Evolutionary conservation across 2,113 vertebrate genomes (phyloP), one percentile per base, ranked within the genome.

Genomic region (Xiphias gladius): DNA sequence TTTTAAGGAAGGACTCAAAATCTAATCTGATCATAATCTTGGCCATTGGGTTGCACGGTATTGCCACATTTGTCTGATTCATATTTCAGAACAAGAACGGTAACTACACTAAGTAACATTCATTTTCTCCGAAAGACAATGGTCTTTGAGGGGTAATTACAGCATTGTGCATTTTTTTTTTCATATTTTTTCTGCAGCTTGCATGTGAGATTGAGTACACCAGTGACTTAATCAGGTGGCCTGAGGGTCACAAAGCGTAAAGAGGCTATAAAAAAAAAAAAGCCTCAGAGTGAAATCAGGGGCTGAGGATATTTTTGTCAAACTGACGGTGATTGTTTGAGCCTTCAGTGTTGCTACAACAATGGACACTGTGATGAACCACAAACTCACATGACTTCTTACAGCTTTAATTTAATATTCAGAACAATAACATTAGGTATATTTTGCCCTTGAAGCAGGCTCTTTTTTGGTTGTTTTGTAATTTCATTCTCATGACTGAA

Each of bases 241-340:
- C 4, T 16, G 24, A 0, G 11, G 11, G 19, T 52, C 13, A 8
- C 16, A 76, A 66, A 79, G 41, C 73, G 79, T 66, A 72, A 85
- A 46, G 11, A 1, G 46, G 7, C 22, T 16, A 20, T 57, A 69
- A 73, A 70, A 52, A 61, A 52, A n/a, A 14, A 35, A 35, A 35
- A 35, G n/a, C 35, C 64, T 66, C 61, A 54, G 17, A 68, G 19
- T 28, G 62, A 70, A 61, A 87, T 39, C 37, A 19, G 22, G 30
- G n/a, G 12, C 9, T 17, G 19, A 20, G 4, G 6, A 55, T 4
- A 2, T 24, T 24, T 39, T 68, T 50, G 2, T 10, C 14, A 26
- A 19, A 22, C 54, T 1, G 1, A 17, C 9, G 6, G 39, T 20
- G 28, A 68, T 12, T 35, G 24, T 57, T 41, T 10, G 0, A 17